These are phyloP conservation scores for Palaemon carinicauda DNA, from an alignment of 1,140 invertebrate genomes.

Conservation along the genomic window DNA sequence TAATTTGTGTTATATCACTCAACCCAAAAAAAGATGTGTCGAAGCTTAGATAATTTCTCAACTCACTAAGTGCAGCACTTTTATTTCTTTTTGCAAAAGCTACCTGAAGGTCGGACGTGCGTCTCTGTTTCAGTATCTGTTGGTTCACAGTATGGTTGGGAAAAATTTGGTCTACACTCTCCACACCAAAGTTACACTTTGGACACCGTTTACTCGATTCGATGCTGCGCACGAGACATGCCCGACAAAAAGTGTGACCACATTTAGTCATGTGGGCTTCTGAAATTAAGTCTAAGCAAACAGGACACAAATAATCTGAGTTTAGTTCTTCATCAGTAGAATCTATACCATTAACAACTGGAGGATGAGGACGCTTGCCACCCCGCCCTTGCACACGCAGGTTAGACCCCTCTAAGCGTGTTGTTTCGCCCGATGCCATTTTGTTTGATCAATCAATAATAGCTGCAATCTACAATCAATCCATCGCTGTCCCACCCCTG, in stretches of 20 bases:
- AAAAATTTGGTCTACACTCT: conserved; percentile 79
- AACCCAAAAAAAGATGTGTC: conserved; percentile 71
- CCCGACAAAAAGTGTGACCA: conserved; percentile 92
- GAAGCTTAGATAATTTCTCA: conserved; percentile 61
- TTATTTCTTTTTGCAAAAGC: conserved; percentile 57
- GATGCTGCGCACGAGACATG: conserved; percentile 82
- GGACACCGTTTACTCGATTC: conserved; percentile 85
- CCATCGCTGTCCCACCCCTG: conserved; percentile 60
- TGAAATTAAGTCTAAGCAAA: conserved; percentile 90
- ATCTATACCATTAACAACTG: conserved; percentile 56
- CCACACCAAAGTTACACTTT: conserved; percentile 81
- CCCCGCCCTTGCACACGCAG: conserved; percentile 24
- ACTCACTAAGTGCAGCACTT: conserved; percentile 58
- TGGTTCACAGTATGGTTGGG: conserved; percentile 89
- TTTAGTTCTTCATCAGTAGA: conserved; percentile 50
- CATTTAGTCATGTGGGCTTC: conserved; percentile 93
- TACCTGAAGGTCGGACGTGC: conserved; percentile 66
- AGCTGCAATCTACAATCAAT: background rate
- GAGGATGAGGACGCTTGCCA: conserved; percentile 45
- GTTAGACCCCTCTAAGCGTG: conserved; percentile 21
- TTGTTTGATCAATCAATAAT: background rate
- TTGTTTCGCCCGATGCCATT: conserved; percentile 42
- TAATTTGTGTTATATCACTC: conserved; percentile 81
- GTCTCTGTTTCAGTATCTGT: conserved; percentile 79
- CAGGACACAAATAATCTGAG: conserved; percentile 79